These are phyloP conservation scores for Cyanoderma ruficeps DNA, from an alignment of 2,113 vertebrate species.

Conservation along the genomic window DNA sequence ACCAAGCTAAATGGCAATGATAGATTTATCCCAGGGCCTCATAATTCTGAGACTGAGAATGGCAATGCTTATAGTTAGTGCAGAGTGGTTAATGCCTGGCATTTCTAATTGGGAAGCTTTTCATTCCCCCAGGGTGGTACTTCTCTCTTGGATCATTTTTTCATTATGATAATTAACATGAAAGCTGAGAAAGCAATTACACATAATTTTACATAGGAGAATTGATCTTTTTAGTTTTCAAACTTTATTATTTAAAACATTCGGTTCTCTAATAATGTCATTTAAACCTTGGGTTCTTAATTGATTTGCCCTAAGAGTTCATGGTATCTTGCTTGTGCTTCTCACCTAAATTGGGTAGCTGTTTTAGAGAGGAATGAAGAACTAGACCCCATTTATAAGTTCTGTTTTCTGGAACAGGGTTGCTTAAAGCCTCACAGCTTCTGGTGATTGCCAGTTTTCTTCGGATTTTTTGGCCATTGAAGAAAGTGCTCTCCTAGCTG, in stretches of 20 bases:
- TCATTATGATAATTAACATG: not conserved
- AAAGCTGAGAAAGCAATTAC: not conserved
- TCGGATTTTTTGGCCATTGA: not conserved
- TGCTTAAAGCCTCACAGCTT: not conserved
- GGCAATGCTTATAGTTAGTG: not conserved
- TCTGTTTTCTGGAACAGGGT: not conserved
- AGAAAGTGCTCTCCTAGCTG: not conserved
- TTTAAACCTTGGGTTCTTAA: not conserved
- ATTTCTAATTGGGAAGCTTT: not conserved
- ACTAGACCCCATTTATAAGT: not conserved
- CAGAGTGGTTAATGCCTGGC: not conserved
- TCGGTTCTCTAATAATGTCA: not conserved
- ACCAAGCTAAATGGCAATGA: not conserved
- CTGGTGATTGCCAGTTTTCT: not conserved
- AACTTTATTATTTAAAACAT: not conserved
- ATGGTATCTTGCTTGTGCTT: not conserved
- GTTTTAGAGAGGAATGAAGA: not conserved
- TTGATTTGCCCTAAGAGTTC: not conserved
- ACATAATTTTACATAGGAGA: not conserved
- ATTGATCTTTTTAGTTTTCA: not conserved
- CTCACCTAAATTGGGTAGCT: not conserved
- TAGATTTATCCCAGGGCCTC: not conserved
- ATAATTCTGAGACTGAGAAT: not conserved
- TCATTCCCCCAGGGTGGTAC: not conserved
- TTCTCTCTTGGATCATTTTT: not conserved